A percentile compares a stretch with the other conserved stretches of the same genome.
phyloP scores from a whole-genome alignment of 2,113 vertebrate genomes.

The Grallaria varia region DNA sequence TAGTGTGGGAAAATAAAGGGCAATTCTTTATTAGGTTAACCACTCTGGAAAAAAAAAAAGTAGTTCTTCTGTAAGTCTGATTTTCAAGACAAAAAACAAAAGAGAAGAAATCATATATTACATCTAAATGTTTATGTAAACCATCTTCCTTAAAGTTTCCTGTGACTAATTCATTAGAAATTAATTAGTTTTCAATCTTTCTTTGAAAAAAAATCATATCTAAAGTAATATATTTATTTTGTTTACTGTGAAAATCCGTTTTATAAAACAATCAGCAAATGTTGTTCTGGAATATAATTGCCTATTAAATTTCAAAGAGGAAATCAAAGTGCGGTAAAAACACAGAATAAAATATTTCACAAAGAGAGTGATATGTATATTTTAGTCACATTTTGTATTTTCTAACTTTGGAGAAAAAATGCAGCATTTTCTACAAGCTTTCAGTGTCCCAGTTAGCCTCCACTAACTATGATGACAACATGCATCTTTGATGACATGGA shows the following conservation, averaged over 20 bases:
- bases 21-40: neutral
- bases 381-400: neutral
- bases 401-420: conserved; percentile 2
- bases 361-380: neutral
- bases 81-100: neutral
- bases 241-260: neutral
- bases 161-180: neutral
- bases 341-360: conserved; percentile 4
- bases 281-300: neutral
- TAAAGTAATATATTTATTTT: neutral
- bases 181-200: neutral
- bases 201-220: neutral
- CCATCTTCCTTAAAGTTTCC: neutral
- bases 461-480: conserved; percentile 23
- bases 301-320: conserved; percentile 37
- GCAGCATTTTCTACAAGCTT: conserved; percentile 23
- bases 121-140: neutral
- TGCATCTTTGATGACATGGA: conserved; percentile 55
- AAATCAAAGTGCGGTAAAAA: conserved; percentile 51
- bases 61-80: neutral
- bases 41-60: neutral
- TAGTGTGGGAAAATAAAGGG: neutral
- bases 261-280: neutral
- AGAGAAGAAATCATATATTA: neutral
- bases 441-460: conserved; percentile 14